Evolutionary conservation across 2,888 invertebrate genomes (phyloP), one percentile per base, ranked within the genome.

Genomic region (Drosophila gaucha): DNA sequence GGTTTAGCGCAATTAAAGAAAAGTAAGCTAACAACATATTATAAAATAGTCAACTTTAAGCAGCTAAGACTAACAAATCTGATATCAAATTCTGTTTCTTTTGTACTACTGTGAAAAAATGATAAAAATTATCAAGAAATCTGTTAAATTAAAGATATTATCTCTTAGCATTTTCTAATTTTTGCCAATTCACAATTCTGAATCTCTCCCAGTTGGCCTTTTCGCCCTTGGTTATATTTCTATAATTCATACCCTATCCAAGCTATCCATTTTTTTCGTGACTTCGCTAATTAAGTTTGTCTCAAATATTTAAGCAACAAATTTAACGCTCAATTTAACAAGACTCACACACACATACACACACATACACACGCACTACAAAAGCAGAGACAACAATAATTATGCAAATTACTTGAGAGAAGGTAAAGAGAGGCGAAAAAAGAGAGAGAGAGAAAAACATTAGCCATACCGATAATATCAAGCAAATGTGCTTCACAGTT

Each of bases 311-410:
- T 68, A 66, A 66, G 60, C 71, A 74, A 65, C 68, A 58, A 69
- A 85, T 82, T 78, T 64, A 82, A 82, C 52, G 86, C 83, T 73
- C 71, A 85, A 85, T 80, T 80, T 78, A 78, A 66, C 74, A 64
- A 46, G 59, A 38, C 43, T 57, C 39, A 44, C 50, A 36, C 46
- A 47, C 31, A 33, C 18, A 33, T 39, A 59, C 39, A 44, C 50
- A 36, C 46, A 47, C 31, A 33, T 14, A 33, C 44, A 46, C 12
- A 43, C 35, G 31, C 43, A 63, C 20, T 55, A 31, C 31, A 51
- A 54, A 55, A 56, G 44, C 44, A 47, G 65, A 30, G 74, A 47
- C 50, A 69, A 72, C 70, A 67, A 77, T 83, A 83, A 83, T 83
- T 83, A 83, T 83, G 77, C 62, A 83, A 83, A 83, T 83, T 83